Percentiles rank a stretch among this genome's conserved stretches.
phyloP scores from a whole-genome alignment of 92 coral and sea anemone species.

The Actinostola sp. region DNA sequence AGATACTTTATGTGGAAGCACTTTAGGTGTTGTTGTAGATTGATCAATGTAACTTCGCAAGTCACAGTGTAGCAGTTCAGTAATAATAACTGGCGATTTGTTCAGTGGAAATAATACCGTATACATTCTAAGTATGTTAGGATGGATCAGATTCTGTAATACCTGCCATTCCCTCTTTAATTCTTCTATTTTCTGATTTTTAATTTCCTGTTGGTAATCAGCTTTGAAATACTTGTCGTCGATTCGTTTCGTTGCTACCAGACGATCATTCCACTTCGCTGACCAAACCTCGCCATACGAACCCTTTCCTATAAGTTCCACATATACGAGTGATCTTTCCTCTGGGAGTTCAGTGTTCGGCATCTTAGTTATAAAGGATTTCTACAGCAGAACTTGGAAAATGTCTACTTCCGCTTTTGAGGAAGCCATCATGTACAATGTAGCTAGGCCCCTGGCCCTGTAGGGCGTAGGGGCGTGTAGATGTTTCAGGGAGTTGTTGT shows the following conservation, averaged over 20 bases:
- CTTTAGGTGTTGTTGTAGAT: constrained; percentile 61
- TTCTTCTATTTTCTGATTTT: constrained; percentile 41
- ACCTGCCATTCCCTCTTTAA: constrained; percentile 71
- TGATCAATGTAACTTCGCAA: constrained; percentile 48
- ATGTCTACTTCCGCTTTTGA: no score
- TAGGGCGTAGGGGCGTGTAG: no score
- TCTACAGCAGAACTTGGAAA: no score
- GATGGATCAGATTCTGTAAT: constrained; percentile 60
- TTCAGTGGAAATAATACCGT: constrained; percentile 60
- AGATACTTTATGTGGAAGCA: constrained; percentile 32
- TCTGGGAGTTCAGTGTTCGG: no score
- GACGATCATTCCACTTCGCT: constrained; percentile 61
- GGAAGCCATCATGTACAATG: no score
- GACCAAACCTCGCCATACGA: constrained; percentile 75
- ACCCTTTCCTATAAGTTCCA: constrained; percentile 66
- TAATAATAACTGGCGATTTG: constrained; percentile 67
- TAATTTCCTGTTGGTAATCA: constrained; percentile 49
- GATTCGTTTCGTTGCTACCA: constrained; percentile 79
- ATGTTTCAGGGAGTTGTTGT: no score
- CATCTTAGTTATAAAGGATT: no score
- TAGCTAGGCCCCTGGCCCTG: no score
- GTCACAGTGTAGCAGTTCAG: constrained; percentile 75
- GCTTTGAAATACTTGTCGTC: constrained; percentile 52
- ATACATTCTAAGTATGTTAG: constrained; percentile 69
- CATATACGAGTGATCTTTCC: background rate